Percentiles rank a stretch among this genome's conserved stretches.
phyloP scores from a whole-genome alignment of 1,140 invertebrate genomes.

The Lepidostoma basale region DNA sequence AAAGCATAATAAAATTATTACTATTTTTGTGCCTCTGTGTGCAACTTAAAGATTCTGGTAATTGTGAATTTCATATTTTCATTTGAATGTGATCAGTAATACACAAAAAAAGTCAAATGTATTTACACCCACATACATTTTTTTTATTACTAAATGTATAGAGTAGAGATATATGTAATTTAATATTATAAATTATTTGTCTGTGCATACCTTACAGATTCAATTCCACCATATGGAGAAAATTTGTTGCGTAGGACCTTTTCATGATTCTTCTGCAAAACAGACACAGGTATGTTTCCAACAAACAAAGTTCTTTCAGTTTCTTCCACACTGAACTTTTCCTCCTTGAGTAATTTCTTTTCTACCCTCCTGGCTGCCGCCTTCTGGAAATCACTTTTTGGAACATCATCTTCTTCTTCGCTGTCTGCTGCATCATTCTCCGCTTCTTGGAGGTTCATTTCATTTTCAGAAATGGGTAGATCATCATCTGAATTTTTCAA shows the following conservation, averaged over 20 bases:
- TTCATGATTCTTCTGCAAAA: conserved; percentile 37
- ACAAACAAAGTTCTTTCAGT: conserved; percentile 37
- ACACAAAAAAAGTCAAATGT: too few species aligned
- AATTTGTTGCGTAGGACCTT: conserved; percentile 39
- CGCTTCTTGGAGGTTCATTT: background rate
- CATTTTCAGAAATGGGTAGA: conserved; percentile 4
- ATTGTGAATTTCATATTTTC: too few species aligned
- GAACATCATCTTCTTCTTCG: conserved; percentile 26
- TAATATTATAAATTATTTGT: too few species aligned
- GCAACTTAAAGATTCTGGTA: too few species aligned
- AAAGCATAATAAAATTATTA: too few species aligned
- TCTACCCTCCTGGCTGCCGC: conserved; percentile 34
- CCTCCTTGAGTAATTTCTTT: conserved; percentile 24
- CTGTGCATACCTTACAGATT: conserved; percentile 42
- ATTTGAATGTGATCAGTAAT: too few species aligned
- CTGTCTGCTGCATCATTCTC: conserved; percentile 21
- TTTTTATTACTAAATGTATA: too few species aligned
- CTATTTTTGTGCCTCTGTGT: too few species aligned
- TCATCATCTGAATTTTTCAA: conserved; percentile 16
- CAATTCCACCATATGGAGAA: conserved; percentile 37
- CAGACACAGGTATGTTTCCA: conserved; percentile 39
- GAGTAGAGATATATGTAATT: too few species aligned
- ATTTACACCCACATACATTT: too few species aligned
- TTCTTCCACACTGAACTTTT: conserved; percentile 37
- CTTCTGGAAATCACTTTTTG: conserved; percentile 39